phyloP scores from a whole-genome alignment of 2,797 vertebrate species.

The Myotis myotis region DNA sequence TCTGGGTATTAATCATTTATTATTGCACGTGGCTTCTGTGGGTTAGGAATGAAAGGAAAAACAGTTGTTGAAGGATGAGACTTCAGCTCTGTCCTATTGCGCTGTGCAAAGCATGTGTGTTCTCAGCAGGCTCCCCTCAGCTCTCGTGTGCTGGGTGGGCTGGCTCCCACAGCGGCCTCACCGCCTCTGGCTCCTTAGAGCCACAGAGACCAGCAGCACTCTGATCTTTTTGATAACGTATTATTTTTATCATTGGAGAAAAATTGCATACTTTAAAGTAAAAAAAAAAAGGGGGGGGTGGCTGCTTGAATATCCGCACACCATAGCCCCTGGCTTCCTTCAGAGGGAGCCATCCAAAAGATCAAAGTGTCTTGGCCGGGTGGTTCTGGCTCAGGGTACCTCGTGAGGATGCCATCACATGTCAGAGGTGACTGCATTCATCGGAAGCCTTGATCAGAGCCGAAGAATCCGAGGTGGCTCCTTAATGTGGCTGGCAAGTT shows the following conservation, averaged over 20 bases:
- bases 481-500: not conserved
- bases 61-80: not conserved
- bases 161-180: not conserved
- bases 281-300: fast-evolving
- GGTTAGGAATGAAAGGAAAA: not conserved
- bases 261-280: not conserved
- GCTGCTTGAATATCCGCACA: not conserved
- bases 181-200: not conserved
- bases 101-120: not conserved
- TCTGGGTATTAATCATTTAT: not conserved
- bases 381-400: not conserved
- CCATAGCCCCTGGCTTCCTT: not conserved
- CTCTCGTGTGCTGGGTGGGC: not conserved
- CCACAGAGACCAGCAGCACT: not conserved
- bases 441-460: not conserved
- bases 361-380: not conserved
- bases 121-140: not conserved
- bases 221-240: not conserved
- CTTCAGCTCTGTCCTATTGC: not conserved
- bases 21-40: not conserved
- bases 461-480: not conserved
- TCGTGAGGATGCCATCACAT: not conserved
- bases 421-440: not conserved
- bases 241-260: not conserved
- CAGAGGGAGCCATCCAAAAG: not conserved